Percentiles rank a stretch among this genome's conserved stretches.
Evolutionary conservation across 2,113 vertebrate species (phyloP).

Genomic region (Tyto alba): DNA sequence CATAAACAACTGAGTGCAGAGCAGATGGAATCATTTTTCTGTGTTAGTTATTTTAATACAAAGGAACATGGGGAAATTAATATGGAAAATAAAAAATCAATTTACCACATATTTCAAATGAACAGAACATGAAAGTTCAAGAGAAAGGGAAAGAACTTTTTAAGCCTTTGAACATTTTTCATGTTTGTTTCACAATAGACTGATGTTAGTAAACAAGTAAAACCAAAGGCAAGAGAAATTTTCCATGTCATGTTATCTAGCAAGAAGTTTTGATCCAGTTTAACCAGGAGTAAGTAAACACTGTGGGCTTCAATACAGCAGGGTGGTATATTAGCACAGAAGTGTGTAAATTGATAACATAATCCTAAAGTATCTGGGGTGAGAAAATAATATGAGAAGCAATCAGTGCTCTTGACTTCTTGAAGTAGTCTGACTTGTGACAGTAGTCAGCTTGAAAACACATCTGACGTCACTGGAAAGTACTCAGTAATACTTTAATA

Average conservation of each 20-base stretch:
- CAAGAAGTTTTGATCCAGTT: background rate
- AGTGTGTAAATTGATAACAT: background rate
- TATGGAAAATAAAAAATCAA: background rate
- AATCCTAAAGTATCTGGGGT: background rate
- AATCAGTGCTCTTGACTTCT: background rate
- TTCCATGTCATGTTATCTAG: background rate
- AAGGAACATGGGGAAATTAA: background rate
- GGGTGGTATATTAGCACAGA: background rate
- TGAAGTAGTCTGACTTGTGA: background rate
- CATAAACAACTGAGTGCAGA: background rate
- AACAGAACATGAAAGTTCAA: constrained; percentile 1
- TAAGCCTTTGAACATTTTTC: background rate
- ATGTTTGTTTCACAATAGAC: constrained; percentile 12
- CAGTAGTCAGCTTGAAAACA: background rate
- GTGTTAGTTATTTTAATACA: constrained; percentile 10
- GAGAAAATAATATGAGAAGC: background rate
- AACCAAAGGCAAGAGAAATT: constrained; percentile 1
- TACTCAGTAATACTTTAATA: background rate
- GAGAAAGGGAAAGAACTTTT: constrained; percentile 9
- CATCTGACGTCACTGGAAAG: background rate
- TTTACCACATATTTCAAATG: background rate
- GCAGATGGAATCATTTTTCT: constrained; percentile 17
- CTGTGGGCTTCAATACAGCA: background rate
- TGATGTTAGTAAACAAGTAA: constrained; percentile 35
- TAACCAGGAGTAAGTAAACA: background rate